Evolutionary conservation across 1,140 invertebrate species (phyloP), one percentile per base, ranked within the genome.

Genomic region (Homalodisca vitripennis): DNA sequence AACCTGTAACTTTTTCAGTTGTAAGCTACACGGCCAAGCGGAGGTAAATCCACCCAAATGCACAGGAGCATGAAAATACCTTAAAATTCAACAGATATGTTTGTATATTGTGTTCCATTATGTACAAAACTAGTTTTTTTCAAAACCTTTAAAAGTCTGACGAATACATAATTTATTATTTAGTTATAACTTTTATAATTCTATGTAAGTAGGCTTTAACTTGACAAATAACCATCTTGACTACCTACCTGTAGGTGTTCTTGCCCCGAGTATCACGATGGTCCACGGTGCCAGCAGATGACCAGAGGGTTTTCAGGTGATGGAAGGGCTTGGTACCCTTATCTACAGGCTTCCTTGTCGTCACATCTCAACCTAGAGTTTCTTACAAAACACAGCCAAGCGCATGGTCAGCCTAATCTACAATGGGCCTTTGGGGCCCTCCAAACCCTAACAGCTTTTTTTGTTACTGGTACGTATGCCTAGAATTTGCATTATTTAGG

Each of bases 371-470:
- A 12, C 20, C n/a, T 64, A 2, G 62, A 64, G 34, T 64, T 64
- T 22, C 31, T 64, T n/a, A 32, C 62, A 6, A 24, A 32, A 12
- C 30, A n/a, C n/a, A n/a, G n/a, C n/a, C n/a, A 14, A 3, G 62
- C 13, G 2, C 2, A 64, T 34, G 62, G 62, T 64, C 62, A 20
- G 12, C n/a, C n/a, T 64, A 14, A 27, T 64, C 6, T 64, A 64
- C 34, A 27, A 64, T 22, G 62, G 62, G 2, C 62, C 62, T 22
- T 81, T 86, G n/a, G 51, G 79, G 78, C 3, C 77, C 80, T 57
- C 82, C 80, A 14, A 81, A 83, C 73, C 48, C 72, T n/a, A 81
- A 82, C 41, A 79, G 82, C 74, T n/a, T 71, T 75, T 6, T 73
- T 80, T 22, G 68, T 80, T 73, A 32, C 62, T 20, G 62, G 62